Percentiles rank a stretch among this genome's conserved stretches.
Evolutionary conservation across 2,888 invertebrate genomes (phyloP).

Genomic region (Norana najaformis): DNA sequence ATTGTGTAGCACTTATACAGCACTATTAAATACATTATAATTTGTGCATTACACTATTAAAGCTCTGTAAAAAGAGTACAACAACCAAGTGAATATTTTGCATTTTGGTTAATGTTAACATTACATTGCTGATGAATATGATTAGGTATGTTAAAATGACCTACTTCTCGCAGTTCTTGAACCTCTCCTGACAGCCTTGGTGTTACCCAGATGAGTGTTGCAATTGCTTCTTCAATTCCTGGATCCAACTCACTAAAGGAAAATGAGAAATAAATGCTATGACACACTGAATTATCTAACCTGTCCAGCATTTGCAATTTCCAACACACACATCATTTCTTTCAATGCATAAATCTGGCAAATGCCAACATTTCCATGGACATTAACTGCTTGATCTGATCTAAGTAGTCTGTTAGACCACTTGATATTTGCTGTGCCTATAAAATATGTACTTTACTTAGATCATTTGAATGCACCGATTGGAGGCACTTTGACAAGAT

Average conservation of each 20-base stretch:
- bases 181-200: conserved; percentile 75
- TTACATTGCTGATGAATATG: neutral
- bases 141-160: neutral
- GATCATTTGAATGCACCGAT: neutral
- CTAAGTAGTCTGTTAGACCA: neutral
- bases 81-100: no score
- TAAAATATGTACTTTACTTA: neutral
- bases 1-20: no score
- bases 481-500: neutral
- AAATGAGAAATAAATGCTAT: conserved; percentile 8
- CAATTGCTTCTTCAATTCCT: conserved; percentile 91
- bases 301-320: neutral
- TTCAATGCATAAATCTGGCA: neutral
- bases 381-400: neutral
- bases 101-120: neutral
- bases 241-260: conserved; percentile 76
- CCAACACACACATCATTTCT: neutral
- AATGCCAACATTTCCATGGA: neutral
- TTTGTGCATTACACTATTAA: no score
- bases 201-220: conserved; percentile 92
- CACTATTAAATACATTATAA: no score
- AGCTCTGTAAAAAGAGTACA: no score
- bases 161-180: conserved; percentile 75
- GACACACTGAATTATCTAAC: neutral
- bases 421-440: neutral